Conservation (phyloP, 2,113 vertebrate species). For the Aspiorhynchus laticeps region DNA sequence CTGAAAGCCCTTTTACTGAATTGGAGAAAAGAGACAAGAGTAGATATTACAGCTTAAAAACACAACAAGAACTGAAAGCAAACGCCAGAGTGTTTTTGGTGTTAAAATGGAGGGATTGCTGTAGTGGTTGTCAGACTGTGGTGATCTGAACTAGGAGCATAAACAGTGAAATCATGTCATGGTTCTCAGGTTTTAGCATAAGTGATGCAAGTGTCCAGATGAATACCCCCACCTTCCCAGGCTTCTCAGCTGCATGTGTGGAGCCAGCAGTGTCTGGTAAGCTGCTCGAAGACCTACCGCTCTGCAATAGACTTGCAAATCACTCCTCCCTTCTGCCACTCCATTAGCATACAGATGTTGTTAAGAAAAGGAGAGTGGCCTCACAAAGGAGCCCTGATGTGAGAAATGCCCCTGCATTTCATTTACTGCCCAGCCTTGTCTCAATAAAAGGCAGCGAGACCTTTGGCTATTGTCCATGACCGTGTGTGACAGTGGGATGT, state of each 20-base stretch:
- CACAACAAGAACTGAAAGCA: not conserved
- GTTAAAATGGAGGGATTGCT: not conserved
- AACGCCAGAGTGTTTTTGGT: not conserved
- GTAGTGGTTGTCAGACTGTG: not conserved
- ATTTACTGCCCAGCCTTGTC: conserved; percentile 49
- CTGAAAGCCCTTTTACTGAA: not conserved
- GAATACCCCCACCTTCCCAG: not conserved
- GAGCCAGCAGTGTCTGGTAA: conserved; percentile 42
- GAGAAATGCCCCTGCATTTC: conserved; percentile 71
- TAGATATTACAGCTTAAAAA: not conserved
- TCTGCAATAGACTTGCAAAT: conserved; percentile 64
- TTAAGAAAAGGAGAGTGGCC: conserved; percentile 71
- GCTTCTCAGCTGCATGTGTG: not conserved
- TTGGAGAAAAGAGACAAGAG: not conserved
- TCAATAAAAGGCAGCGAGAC: conserved; percentile 39
- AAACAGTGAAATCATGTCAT: not conserved
- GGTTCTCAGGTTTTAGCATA: not conserved
- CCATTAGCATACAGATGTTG: conserved; percentile 82
- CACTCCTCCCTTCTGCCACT: conserved; percentile 60
- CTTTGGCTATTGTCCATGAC: conserved; percentile 50
- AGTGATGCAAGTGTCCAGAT: not conserved
- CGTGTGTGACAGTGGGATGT: conserved; percentile 57
- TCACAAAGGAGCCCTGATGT: conserved; percentile 68
- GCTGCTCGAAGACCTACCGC: conserved; percentile 44
- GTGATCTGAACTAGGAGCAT: not conserved